Base-by-base conservation (phyloP, 2,797 vertebrate genomes). In the Megalops cyprinoides region DNA sequence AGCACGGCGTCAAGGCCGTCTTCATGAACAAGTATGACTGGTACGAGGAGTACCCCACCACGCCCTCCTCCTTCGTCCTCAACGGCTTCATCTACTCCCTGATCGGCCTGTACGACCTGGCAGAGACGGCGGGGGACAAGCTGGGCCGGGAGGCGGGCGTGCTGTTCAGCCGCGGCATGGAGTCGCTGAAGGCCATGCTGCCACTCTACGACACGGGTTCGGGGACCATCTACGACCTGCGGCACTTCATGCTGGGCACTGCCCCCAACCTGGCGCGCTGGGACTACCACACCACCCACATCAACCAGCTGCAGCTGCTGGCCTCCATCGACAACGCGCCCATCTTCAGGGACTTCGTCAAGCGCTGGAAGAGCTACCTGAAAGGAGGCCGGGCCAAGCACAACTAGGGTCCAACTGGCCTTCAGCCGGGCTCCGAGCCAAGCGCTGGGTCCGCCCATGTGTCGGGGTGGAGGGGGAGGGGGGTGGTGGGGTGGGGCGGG, bases 231-330 rank as follows among this genome's bases (percentile, higher is more conserved):
- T 99, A 99, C 0, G 98, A 99, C 93, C 96, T 99, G 15, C 94
- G 98, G 23, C 98, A 99, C 93, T 98, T 97, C 92, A 96, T 97
- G 93, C 89, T 99, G 6, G 97, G 97, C 87, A 95, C 93, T 0
- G 96, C 98, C 0, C 98, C 98, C 90, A 99, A 99, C 93, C 91
- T 99, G 91, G 98, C 98, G 0, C 97, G 98, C 51, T 99, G 98
- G 98, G 98, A 99, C 93, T 99, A 99, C 82, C 98, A 99, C 91
- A 99, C 98, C 84, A 99, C 98, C 1, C 98, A 99, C 95, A 99
- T 99, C 89, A 99, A 99, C 91, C 98, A 99, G 91, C 95, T 99
- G 55, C 98, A 99, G 92, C 95, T 99, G 80, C 93, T 99, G 79
- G 94, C 92, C 44, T 96, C 97, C 67, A 90, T 99, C 0, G 97